Conservation (phyloP, 1,140 invertebrate genomes). For the Drosophila aff. region DNA sequence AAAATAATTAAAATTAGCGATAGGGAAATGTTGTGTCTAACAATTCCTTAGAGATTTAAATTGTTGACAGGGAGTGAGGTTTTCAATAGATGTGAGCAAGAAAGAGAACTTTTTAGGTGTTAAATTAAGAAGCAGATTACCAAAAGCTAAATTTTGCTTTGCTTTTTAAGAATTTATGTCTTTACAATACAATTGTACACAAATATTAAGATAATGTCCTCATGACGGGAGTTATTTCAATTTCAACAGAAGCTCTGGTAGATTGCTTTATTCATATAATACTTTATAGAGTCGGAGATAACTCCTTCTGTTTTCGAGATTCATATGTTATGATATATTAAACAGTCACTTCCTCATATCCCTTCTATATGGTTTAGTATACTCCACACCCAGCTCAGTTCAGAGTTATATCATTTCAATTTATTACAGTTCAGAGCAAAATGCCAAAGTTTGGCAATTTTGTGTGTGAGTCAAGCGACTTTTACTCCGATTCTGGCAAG, state of each 20-base stretch:
- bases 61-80: background rate
- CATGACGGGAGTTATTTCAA: too few species aligned
- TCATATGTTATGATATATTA: background rate
- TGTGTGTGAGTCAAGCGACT: conserved; percentile 68
- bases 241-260: too few species aligned
- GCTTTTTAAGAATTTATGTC: background rate
- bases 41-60: background rate
- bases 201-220: too few species aligned
- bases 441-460: conserved; percentile 66
- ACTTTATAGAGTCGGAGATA: background rate
- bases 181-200: background rate
- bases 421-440: conserved; percentile 30
- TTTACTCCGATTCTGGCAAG: conserved; percentile 81
- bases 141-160: background rate
- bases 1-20: background rate
- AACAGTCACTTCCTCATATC: conserved; percentile 7
- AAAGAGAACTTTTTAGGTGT: background rate
- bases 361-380: too few species aligned
- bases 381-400: conserved; percentile 17
- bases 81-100: background rate
- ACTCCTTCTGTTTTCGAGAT: background rate
- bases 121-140: background rate
- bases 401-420: conserved; percentile 3
- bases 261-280: background rate
- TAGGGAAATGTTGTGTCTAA: background rate